Conservation (phyloP, 2,797 vertebrate species). For the Siniperca scherzeri region DNA sequence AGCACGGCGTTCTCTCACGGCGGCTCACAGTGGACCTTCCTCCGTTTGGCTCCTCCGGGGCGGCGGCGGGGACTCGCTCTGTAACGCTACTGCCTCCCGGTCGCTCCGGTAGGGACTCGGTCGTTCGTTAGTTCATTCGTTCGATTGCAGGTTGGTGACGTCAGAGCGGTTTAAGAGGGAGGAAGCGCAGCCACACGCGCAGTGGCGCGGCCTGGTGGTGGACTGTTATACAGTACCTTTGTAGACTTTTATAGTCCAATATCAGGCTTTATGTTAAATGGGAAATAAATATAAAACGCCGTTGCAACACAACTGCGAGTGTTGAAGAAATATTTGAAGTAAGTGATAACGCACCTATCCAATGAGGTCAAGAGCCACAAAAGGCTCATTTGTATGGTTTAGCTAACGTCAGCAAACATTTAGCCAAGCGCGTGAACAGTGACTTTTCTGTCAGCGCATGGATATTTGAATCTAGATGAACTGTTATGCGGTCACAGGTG, state of each 20-base stretch:
- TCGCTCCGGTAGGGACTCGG: constrained; percentile 68
- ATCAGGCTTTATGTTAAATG: neutral
- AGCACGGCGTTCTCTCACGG: constrained; percentile 36
- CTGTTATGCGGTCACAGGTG: constrained; percentile 16
- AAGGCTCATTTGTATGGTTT: neutral
- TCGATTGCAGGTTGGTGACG: constrained; percentile 76
- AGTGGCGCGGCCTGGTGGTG: constrained; percentile 65
- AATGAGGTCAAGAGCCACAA: neutral
- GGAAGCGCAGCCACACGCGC: neutral
- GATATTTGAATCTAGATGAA: neutral
- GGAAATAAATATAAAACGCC: neutral
- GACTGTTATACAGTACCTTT: neutral
- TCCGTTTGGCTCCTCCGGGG: constrained; percentile 66
- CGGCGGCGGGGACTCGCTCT: constrained; percentile 60
- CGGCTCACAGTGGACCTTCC: constrained; percentile 52
- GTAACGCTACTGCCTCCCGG: constrained; percentile 72
- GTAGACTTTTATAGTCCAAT: neutral
- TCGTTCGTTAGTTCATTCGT: constrained; percentile 55
- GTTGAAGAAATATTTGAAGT: neutral
- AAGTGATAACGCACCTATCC: too few species aligned
- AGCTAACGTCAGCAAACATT: neutral
- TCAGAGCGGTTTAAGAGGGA: constrained; percentile 49
- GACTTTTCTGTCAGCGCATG: neutral
- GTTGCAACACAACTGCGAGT: neutral
- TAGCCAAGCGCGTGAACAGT: neutral